A percentile compares a stretch with the other conserved stretches of the same genome.
phyloP scores from a whole-genome alignment of 2,888 invertebrate species.

The Bursaphelenchus okinawaensis region DNA sequence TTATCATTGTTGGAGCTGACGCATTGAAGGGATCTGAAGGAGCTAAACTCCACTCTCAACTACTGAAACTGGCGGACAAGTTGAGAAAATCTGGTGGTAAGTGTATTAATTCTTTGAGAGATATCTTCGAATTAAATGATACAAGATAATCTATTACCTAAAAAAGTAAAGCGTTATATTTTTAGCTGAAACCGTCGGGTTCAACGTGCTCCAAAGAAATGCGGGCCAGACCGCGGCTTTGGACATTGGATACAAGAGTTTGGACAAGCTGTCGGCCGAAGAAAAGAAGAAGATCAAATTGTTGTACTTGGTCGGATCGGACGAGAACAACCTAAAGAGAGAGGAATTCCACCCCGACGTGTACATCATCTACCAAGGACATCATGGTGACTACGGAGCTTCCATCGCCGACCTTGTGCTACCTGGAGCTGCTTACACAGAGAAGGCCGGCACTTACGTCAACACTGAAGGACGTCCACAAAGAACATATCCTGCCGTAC shows the following conservation, averaged over 20 bases:
- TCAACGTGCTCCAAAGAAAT: constrained; percentile 88
- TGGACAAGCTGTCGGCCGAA: constrained; percentile 18
- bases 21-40: constrained; percentile 73
- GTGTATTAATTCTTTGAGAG: neutral
- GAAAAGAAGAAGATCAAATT: constrained; percentile 64
- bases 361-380: constrained; percentile 79
- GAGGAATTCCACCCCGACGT: constrained; percentile 75
- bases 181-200: constrained; percentile 64
- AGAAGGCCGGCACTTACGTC: constrained; percentile 92
- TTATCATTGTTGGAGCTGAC: constrained; percentile 84
- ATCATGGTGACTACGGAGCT: constrained; percentile 93
- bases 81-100: constrained; percentile 25
- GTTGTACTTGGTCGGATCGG: constrained; percentile 87
- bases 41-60: constrained; percentile 64
- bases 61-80: constrained; percentile 38
- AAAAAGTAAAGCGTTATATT: neutral
- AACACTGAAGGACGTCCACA: constrained; percentile 90
- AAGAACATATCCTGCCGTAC: constrained; percentile 49
- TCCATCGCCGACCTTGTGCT: constrained; percentile 83
- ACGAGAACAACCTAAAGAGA: constrained; percentile 73
- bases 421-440: constrained; percentile 93
- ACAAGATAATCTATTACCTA: neutral
- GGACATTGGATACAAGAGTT: constrained; percentile 75
- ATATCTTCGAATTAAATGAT: neutral
- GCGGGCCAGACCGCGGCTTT: constrained; percentile 82